Evolutionary conservation across 2,888 invertebrate species (phyloP).

Genomic region (Parnassius orleans): DNA sequence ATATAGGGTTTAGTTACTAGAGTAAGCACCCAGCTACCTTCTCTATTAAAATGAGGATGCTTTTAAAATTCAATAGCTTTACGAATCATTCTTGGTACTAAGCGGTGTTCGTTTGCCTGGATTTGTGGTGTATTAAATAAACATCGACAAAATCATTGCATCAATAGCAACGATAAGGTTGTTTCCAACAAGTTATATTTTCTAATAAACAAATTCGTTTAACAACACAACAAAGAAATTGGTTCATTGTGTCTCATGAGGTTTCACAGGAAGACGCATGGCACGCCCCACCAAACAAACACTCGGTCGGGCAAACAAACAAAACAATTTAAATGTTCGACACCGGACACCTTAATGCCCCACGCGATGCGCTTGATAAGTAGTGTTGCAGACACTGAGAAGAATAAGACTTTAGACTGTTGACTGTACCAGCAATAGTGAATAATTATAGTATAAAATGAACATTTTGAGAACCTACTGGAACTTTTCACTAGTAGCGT

Average conservation of each 20-base stretch:
- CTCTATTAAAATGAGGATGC: too few relatives aligned
- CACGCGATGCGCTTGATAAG: conserved; percentile 51
- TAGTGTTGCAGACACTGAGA: conserved; percentile 35
- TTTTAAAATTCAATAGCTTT: too few relatives aligned
- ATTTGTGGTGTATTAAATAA: too few relatives aligned
- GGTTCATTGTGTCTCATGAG: conserved; percentile 15
- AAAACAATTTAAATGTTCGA: conserved; percentile 48
- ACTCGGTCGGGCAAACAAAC: conserved; percentile 45
- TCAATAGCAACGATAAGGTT: too few relatives aligned
- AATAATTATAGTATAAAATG: not conserved
- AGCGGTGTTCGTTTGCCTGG: too few relatives aligned
- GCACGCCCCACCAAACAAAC: conserved; percentile 43
- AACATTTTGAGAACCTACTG: not conserved
- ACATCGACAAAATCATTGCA: too few relatives aligned
- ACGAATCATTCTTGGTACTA: too few relatives aligned
- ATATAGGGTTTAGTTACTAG: too few relatives aligned
- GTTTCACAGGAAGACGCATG: conserved; percentile 29
- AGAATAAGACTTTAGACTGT: conserved; percentile 5
- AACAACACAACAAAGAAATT: conserved; percentile 13
- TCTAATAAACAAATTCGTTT: not conserved
- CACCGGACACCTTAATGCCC: conserved; percentile 55
- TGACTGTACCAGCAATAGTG: not conserved
- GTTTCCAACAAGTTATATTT: not conserved
- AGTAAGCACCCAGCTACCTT: too few relatives aligned
- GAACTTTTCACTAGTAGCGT: too few relatives aligned